Conservation (phyloP, 1,140 invertebrate species). For the Megalonaias nervosa region DNA sequence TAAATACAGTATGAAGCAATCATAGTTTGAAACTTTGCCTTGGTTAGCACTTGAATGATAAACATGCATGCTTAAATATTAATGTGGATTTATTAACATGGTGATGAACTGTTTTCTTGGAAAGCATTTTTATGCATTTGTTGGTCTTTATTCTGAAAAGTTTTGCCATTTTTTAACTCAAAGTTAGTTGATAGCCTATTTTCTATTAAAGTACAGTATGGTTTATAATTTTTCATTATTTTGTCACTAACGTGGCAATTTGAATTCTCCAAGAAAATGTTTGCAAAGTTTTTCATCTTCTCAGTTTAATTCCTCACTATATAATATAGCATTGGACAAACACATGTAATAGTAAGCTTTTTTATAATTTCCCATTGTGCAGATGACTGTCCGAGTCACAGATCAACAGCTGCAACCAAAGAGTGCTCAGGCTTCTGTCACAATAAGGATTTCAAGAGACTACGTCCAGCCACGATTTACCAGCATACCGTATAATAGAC, state of each 20-base stretch:
- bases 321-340: not conserved
- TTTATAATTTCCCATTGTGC: not conserved
- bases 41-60: no score
- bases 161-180: no score
- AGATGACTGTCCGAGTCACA: constrained; percentile 44
- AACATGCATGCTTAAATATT: no score
- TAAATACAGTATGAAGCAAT: no score
- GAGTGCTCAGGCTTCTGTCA: constrained; percentile 37
- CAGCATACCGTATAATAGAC: constrained; percentile 24
- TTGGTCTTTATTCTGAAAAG: no score
- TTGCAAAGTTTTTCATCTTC: not conserved
- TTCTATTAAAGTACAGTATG: no score
- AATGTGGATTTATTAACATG: no score
- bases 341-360: not conserved
- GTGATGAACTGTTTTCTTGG: no score
- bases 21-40: no score
- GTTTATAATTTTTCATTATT: constrained; percentile 22
- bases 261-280: constrained; percentile 10
- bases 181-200: no score
- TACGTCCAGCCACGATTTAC: constrained; percentile 33
- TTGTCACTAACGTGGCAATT: constrained; percentile 33
- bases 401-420: constrained; percentile 50
- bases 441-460: constrained; percentile 45
- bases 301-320: not conserved
- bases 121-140: no score